Evolutionary conservation across 92 coral and sea anemone species (phyloP).

Genomic region (Actinostola sp.): DNA sequence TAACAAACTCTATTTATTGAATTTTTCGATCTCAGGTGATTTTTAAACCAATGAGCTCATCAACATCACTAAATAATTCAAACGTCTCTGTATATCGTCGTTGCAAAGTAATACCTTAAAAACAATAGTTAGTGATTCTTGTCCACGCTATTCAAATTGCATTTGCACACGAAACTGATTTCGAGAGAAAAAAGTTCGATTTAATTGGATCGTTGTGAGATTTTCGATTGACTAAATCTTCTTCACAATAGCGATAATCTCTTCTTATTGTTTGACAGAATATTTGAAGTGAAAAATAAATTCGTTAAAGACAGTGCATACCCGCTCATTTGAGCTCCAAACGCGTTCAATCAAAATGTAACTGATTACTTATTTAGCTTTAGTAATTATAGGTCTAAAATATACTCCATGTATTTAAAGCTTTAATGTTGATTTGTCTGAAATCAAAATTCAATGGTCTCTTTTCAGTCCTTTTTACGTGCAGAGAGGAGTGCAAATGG

Average conservation of each 20-base stretch:
- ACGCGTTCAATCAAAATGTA: neutral
- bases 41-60: neutral
- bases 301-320: neutral
- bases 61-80: constrained; percentile 8
- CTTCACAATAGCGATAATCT: constrained; percentile 4
- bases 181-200: neutral
- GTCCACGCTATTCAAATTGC: no score
- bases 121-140: neutral
- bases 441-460: neutral
- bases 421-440: neutral
- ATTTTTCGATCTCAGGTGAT: no score
- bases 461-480: neutral
- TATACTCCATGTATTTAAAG: neutral
- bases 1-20: neutral
- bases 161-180: no score
- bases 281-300: neutral
- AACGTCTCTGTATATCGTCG: neutral
- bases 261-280: neutral
- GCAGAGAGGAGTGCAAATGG: neutral
- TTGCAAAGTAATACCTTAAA: constrained; percentile 2
- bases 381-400: constrained; percentile 20
- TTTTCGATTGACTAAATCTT: neutral
- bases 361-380: constrained; percentile 35
- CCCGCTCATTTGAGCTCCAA: neutral
- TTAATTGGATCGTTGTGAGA: constrained; percentile 1